phyloP scores from a whole-genome alignment of 2,113 vertebrate genomes.

The Corydoras sp. region DNA sequence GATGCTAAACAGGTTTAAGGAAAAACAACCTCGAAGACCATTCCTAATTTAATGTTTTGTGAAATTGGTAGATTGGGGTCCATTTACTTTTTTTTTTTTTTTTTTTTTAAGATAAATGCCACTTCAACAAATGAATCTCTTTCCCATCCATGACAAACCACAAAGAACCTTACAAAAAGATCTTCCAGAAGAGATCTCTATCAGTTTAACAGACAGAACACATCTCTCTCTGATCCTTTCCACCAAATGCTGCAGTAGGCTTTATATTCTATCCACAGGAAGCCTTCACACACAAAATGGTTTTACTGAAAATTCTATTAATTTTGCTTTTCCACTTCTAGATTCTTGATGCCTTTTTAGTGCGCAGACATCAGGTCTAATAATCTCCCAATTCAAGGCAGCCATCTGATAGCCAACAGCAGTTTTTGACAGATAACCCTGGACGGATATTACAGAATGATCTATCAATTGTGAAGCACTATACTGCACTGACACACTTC shows the following conservation, averaged over 20 bases:
- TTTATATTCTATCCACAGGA: conserved; percentile 42
- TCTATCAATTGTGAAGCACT: no score
- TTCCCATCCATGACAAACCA: conserved; percentile 29
- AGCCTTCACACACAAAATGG: conserved; percentile 38
- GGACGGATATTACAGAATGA: no score
- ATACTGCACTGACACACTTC: no score
- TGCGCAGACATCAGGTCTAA: conserved; percentile 53
- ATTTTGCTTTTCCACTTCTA: conserved; percentile 43
- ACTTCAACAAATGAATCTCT: conserved; percentile 26
- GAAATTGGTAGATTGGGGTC: background rate
- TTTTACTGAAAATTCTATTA: conserved; percentile 34
- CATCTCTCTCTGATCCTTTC: conserved; percentile 35
- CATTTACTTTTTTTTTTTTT: background rate
- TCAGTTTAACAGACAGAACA: conserved; percentile 44
- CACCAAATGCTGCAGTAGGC: conserved; percentile 37
- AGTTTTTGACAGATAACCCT: no score
- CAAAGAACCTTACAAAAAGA: conserved; percentile 48
- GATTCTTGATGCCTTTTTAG: conserved; percentile 5
- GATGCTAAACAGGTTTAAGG: no score
- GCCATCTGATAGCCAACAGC: conserved; percentile 10
- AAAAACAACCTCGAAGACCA: background rate
- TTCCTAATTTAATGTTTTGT: background rate
- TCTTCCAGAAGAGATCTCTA: conserved; percentile 36
- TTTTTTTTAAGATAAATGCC: conserved; percentile 8
- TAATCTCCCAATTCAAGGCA: conserved; percentile 39